These are phyloP conservation scores for Ctenoplectra terminalis DNA, from an alignment of 1,140 invertebrate genomes.

Conservation along the genomic window DNA sequence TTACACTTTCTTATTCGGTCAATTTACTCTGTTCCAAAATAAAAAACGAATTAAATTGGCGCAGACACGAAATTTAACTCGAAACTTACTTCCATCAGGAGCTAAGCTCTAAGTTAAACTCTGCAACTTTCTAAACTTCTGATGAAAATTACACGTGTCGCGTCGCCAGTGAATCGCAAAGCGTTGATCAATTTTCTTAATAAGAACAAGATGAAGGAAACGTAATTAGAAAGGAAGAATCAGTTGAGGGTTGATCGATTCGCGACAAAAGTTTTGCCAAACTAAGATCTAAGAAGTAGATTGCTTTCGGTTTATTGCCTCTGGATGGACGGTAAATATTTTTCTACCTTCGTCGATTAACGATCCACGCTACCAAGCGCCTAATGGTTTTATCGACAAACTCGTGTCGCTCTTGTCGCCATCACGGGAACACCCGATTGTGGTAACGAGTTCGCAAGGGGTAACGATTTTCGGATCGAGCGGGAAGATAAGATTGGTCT, in stretches of 20 bases:
- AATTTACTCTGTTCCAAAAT: no score
- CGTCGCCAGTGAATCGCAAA: no score
- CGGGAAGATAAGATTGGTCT: constrained; percentile 8
- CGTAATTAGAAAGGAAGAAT: not conserved
- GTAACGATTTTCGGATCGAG: constrained; percentile 1
- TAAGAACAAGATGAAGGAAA: not conserved
- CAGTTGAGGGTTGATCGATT: not conserved
- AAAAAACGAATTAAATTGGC: no score
- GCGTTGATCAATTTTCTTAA: no score
- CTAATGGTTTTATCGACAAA: not conserved
- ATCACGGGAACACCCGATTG: not conserved
- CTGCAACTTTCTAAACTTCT: no score
- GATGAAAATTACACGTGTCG: no score
- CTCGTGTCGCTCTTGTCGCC: not conserved
- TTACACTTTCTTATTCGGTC: no score
- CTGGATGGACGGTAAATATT: not conserved
- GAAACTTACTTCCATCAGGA: no score
- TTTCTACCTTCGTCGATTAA: not conserved
- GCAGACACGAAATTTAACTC: no score
- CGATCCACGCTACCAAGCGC: not conserved
- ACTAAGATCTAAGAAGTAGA: not conserved
- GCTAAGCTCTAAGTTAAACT: no score
- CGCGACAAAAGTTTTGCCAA: not conserved
- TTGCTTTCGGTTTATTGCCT: not conserved
- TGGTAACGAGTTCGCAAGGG: not conserved